Base-by-base conservation (phyloP, 2,888 invertebrate species). In the Cremastinae sp. region DNA sequence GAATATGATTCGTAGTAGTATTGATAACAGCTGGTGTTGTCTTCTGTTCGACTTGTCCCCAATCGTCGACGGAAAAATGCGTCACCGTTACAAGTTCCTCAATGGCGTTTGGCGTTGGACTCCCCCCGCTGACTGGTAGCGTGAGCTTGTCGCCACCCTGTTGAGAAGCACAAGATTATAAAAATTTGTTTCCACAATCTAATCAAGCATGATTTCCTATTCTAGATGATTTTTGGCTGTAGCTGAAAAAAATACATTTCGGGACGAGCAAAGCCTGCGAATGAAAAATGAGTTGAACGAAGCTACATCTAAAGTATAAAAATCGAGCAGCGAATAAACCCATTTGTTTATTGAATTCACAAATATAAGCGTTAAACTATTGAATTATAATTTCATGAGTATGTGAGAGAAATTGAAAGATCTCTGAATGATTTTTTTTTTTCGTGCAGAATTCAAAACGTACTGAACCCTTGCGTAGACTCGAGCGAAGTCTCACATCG, bases 81-180 rank as follows among this genome's bases (percentile, higher is more conserved):
- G 93, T 94, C 7, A 94, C 93, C 0, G 93, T 93, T 16, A 94
- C 93, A 1, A 93, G 80, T 71, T 89, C 89, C 45, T 89, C 89
- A 39, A 61, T 74, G 69, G 77, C 70, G 45, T 80, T 80, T 69
- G 79, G 83, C 53, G 79, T 68, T 37, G 85, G 74, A 1, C 86
- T 82, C 8, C 84, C 80, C 58, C 93, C 93, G 82, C 92, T 92
- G 83, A 94, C 92, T 77, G 93, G 92, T 75, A 94, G 90, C 66
- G 94, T 94, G 86, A 94, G 89, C 87, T 94, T 94, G 87, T 94
- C 94, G 83, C 94, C 94, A 81, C 94, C 94, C 94, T 94, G 81
- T 28, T n/a, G 1, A 14, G 10, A 55, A 14, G 28, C 39, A 39
- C 4, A 9, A 70, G 41, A n/a, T 43, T 37, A 16, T 58, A 8